Percentiles rank a stretch among this genome's conserved stretches.
These are phyloP conservation scores for Hirtodrosophila cameraria DNA, from an alignment of 2,888 invertebrate species.

Conservation along the genomic window DNA sequence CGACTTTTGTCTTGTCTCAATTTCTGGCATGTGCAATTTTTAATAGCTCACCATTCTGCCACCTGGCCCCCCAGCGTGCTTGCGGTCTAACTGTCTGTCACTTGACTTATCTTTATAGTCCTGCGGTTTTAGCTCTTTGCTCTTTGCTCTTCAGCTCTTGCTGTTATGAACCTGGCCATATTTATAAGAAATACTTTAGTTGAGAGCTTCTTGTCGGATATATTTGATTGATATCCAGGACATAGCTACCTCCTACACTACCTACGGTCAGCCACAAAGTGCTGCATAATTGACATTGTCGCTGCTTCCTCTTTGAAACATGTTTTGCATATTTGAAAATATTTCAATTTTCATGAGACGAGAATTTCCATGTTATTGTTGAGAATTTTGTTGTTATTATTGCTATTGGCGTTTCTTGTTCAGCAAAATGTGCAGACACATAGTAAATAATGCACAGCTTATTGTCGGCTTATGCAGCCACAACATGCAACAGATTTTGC, in stretches of 20 bases:
- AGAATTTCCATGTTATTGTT: conserved; percentile 6
- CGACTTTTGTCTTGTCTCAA: conserved; percentile 64
- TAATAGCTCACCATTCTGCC: conserved; percentile 51
- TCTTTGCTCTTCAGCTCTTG: conserved; percentile 13
- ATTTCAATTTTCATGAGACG: conserved; percentile 30
- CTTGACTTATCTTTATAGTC: conserved; percentile 45
- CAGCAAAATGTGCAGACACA: conserved; percentile 28
- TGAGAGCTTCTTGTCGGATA: background rate
- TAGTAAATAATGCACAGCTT: conserved; percentile 53
- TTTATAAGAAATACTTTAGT: conserved; percentile 39
- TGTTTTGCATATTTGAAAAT: conserved; percentile 28
- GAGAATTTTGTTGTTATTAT: background rate
- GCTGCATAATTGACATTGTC: conserved; percentile 59
- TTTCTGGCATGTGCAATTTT: conserved; percentile 75
- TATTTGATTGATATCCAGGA: conserved; percentile 22
- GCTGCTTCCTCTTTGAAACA: background rate
- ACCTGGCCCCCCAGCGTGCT: conserved; percentile 4
- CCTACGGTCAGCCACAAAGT: conserved; percentile 30
- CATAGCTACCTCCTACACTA: background rate
- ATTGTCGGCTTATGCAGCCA: conserved; percentile 48
- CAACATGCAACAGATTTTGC: conserved; percentile 28
- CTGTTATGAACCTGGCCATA: conserved; percentile 19
- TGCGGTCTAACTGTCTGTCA: conserved; percentile 25
- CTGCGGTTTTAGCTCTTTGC: conserved; percentile 48
- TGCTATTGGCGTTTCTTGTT: conserved; percentile 21